phyloP scores from a whole-genome alignment of 2,797 vertebrate genomes.

The Scolopax bukidnonensis region DNA sequence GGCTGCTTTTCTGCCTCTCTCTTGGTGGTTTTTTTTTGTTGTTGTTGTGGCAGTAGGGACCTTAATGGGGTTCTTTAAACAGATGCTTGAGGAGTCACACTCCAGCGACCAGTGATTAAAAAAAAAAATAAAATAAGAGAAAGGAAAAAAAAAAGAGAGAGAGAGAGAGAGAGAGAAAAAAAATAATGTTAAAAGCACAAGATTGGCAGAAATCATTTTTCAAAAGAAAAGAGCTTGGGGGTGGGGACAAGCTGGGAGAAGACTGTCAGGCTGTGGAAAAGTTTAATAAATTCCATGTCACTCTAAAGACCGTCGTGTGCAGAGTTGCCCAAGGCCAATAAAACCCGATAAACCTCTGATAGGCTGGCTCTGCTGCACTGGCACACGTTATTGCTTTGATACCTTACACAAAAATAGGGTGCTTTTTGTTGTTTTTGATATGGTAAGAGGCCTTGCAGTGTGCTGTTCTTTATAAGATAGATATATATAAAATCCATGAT shows the following conservation, averaged over 20 bases:
- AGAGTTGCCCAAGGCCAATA: slow-evolving; percentile 68
- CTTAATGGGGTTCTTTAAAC: slow-evolving; percentile 31
- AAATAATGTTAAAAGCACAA: background rate
- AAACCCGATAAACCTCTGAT: slow-evolving; percentile 59
- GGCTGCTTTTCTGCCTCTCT: background rate
- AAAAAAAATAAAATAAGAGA: background rate
- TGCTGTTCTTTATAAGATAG: slow-evolving; percentile 35
- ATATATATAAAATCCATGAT: slow-evolving; percentile 37
- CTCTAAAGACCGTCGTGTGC: slow-evolving; percentile 67
- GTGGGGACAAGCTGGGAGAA: slow-evolving; percentile 48
- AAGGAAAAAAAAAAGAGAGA: no score
- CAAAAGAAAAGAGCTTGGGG: slow-evolving; percentile 45
- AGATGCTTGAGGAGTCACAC: background rate
- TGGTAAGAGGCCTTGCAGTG: slow-evolving; percentile 54
- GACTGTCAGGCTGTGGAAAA: slow-evolving; percentile 61
- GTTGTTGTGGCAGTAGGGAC: background rate
- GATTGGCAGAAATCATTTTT: slow-evolving; percentile 67
- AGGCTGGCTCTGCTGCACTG: slow-evolving; percentile 38
- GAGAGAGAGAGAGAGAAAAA: background rate
- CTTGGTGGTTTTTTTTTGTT: background rate
- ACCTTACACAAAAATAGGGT: slow-evolving; percentile 6
- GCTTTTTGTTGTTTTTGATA: slow-evolving; percentile 44
- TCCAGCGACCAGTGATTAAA: background rate
- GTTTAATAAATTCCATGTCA: slow-evolving; percentile 73
- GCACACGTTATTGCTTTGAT: slow-evolving; percentile 28